Conservation (phyloP, 2,113 vertebrate genomes). For the Delphinapterus leucas region DNA sequence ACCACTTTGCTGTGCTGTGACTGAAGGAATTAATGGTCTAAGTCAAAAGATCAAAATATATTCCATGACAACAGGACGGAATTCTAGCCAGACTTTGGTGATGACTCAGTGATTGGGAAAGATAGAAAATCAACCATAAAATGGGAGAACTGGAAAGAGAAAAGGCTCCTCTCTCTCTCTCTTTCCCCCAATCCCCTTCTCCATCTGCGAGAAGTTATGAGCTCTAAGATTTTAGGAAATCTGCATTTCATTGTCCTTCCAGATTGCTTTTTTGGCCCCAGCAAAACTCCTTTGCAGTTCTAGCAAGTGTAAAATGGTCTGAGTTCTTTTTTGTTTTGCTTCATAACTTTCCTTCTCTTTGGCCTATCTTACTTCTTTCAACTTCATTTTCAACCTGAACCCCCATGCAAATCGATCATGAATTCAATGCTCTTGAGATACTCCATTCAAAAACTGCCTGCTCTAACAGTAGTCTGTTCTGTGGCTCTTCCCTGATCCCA, state of each 20-base stretch:
- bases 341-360: not conserved
- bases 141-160: not conserved
- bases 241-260: not conserved
- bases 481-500: not conserved
- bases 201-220: not conserved
- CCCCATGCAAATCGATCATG: not conserved
- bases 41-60: not conserved
- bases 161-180: not conserved
- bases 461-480: too few relatives aligned
- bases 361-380: not conserved
- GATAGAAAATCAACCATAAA: not conserved
- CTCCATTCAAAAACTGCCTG: not conserved
- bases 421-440: not conserved
- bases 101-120: not conserved
- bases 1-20: not conserved
- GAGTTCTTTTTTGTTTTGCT: not conserved
- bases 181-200: not conserved
- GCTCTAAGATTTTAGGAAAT: not conserved
- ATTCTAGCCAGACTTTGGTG: not conserved
- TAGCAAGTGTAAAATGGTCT: not conserved
- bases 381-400: not conserved
- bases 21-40: not conserved
- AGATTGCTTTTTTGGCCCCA: not conserved
- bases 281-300: not conserved
- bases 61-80: not conserved